Evolutionary conservation across 2,888 invertebrate species (phyloP).

Genomic region (Ceraclea dissimilis): DNA sequence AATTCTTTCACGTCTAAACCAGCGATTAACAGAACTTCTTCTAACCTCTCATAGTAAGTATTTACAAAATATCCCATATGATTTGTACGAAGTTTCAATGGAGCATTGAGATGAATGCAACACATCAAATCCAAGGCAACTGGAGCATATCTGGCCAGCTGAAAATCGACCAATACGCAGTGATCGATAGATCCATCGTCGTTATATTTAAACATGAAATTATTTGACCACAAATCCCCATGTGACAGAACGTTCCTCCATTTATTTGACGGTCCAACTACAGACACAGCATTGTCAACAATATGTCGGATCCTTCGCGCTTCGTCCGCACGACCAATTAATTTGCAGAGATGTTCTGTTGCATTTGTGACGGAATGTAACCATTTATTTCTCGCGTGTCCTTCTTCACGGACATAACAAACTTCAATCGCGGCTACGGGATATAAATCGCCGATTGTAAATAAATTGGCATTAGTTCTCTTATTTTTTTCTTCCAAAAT

Average conservation of each 20-base stretch:
- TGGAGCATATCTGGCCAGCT: slow-evolving; percentile 58
- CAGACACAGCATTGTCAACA: slow-evolving; percentile 31
- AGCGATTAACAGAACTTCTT: slow-evolving; percentile 36
- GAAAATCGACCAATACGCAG: slow-evolving; percentile 62
- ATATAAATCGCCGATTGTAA: slow-evolving; percentile 29
- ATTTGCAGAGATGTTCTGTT: slow-evolving; percentile 34
- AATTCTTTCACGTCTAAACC: slow-evolving; percentile 37
- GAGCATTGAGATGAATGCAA: slow-evolving; percentile 48
- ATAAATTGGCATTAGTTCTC: slow-evolving; percentile 18
- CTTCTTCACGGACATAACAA: slow-evolving; percentile 28
- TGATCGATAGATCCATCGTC: slow-evolving; percentile 41
- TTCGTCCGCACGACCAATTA: slow-evolving; percentile 30
- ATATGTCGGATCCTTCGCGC: slow-evolving; percentile 29
- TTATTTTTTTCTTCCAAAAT: slow-evolving; percentile 40
- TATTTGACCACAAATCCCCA: slow-evolving; percentile 58
- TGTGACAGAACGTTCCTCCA: slow-evolving; percentile 50
- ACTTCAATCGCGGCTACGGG: slow-evolving; percentile 28
- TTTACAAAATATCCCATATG: slow-evolving; percentile 35
- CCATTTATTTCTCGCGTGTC: slow-evolving; percentile 36
- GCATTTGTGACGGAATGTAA: slow-evolving; percentile 37
- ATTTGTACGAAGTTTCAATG: slow-evolving; percentile 40
- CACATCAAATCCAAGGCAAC: slow-evolving; percentile 57
- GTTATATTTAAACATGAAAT: slow-evolving; percentile 49
- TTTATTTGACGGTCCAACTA: slow-evolving; percentile 33
- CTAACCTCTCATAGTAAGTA: slow-evolving; percentile 49